Base-by-base conservation (phyloP, 2,888 invertebrate species). In the Alsophila aescularia region DNA sequence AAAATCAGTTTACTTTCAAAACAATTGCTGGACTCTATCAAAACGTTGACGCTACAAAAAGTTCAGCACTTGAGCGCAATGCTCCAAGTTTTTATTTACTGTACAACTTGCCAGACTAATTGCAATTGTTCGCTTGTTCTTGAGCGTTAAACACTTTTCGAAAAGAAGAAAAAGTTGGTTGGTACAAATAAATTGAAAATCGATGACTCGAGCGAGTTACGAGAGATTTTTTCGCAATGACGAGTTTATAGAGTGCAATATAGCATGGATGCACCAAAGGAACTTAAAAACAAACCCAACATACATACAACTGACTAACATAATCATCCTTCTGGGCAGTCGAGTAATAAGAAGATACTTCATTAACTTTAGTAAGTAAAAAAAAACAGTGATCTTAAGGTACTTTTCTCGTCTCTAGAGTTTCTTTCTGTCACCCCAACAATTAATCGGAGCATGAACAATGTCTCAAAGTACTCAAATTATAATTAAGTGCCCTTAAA, bases 51-150 rank as follows among this genome's bases (percentile, higher is more conserved):
- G 55, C 48, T 41, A 48, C 50, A 54, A 39, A 59, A 60, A 61
- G 55, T 62, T 59, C 41, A 58, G 49, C 52, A 49, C 58, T 58
- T 47, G 37, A 45, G 52, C 35, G 52, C 60, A 52, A 61, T 40
- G 48, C 34, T 47, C 29, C 34, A 55, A 66, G 54, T 58, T 66
- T 57, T 56, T 63, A 60, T 66, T 61, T 63, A 63, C 58, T 44
- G 45, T 55, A 24, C 16, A 60, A 63, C 57, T 66, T 63, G 39
- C 54, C 56, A 66, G 65, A 65, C 60, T 52, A 56, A 41, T 55
- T 43, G 59, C 60, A 62, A 65, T 62, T 56, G 60, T 60, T 57
- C 42, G 45, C 49, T 42, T 34, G 45, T 62, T 58, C 32, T 47
- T 42, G 32, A 47, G 34, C 44, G 44, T 12, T 37, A 45, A 41